Base-by-base conservation (phyloP, 2,797 vertebrate genomes). In the Thamnophis elegans region DNA sequence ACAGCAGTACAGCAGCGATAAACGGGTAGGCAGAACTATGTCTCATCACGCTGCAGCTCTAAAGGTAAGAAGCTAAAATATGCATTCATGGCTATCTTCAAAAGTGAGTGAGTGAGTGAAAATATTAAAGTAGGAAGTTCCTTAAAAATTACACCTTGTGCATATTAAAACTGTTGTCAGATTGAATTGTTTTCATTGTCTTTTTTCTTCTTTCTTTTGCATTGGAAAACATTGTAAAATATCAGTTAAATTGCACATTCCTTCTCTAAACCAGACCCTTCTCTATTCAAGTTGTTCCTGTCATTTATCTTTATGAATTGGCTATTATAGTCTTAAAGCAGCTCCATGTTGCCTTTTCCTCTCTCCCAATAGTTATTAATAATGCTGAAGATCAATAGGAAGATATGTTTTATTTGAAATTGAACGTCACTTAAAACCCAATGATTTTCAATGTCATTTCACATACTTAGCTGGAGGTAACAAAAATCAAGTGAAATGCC, bases 1-100 rank as follows among this genome's bases (percentile, higher is more conserved):
- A 95, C 99, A 99, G 97, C 99, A 99, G 97, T 99, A 99, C 97
- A 99, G 99, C 98, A 99, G 99, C 5, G 99, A 99, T 96, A 99
- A 99, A 96, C 97, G 99, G 92, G 99, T 99, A 2, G 99, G 99
- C 93, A 98, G 99, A 94, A 99, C 99, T 86, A 99, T 99, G 99
- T 99, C 99, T 94, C 99, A 99, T 94, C 99, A 99, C 0, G 99
- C 99, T 55, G 99, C 99, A 51, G 99, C 99, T 54, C 98, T 99
- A 1, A 99, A 98, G 98, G 98, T 99, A 95, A 95, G 95, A 89
- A 2, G 3, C 73, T 82, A 82, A 47, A 42, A 25, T 59, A 55
- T 16, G 12, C 6, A 20, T 28, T 47, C 8, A 0, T 25, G 10
- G 1, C 85, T 55, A 54, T 68, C 8, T 89, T 55, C 56, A n/a